Conservation (phyloP, 2,888 invertebrate genomes). For the Spatulosminthurus flaviceps region DNA sequence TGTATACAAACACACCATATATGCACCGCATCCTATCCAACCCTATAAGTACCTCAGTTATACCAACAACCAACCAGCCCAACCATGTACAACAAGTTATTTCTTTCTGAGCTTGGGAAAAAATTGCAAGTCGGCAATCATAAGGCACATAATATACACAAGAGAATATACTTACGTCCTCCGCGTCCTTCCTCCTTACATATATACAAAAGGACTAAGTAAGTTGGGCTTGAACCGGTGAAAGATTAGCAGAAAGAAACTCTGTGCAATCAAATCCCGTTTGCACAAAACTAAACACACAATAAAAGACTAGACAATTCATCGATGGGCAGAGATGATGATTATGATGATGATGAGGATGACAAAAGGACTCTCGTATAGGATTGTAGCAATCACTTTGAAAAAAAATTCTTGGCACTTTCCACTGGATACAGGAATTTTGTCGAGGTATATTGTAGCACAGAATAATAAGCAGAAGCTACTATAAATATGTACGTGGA, state of each 20-base stretch:
- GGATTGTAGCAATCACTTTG: constrained; percentile 30
- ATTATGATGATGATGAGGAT: too few relatives aligned
- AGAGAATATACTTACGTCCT: neutral
- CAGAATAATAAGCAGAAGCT: too few relatives aligned
- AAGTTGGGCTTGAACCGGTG: constrained; percentile 40
- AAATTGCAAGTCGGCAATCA: neutral
- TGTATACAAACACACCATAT: too few relatives aligned
- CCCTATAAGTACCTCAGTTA: too few relatives aligned
- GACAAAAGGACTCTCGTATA: constrained; percentile 38
- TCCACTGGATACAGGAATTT: neutral
- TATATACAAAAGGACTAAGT: constrained; percentile 32
- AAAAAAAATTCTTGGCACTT: constrained; percentile 12
- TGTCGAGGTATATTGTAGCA: too few relatives aligned
- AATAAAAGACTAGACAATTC: constrained; percentile 39
- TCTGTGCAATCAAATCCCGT: constrained; percentile 43
- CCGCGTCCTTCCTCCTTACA: neutral
- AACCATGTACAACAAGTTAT: too few relatives aligned
- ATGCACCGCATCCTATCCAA: too few relatives aligned
- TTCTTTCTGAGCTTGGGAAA: constrained; percentile 15
- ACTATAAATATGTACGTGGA: too few relatives aligned
- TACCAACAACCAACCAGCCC: too few relatives aligned
- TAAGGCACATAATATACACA: too few relatives aligned
- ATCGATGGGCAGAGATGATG: constrained; percentile 23
- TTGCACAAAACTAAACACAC: constrained; percentile 29
- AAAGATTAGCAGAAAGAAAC: constrained; percentile 20